Evolutionary conservation across 92 coral and sea anemone genomes (phyloP), one percentile per base, ranked within the genome.

Genomic region (Porites lobata): DNA sequence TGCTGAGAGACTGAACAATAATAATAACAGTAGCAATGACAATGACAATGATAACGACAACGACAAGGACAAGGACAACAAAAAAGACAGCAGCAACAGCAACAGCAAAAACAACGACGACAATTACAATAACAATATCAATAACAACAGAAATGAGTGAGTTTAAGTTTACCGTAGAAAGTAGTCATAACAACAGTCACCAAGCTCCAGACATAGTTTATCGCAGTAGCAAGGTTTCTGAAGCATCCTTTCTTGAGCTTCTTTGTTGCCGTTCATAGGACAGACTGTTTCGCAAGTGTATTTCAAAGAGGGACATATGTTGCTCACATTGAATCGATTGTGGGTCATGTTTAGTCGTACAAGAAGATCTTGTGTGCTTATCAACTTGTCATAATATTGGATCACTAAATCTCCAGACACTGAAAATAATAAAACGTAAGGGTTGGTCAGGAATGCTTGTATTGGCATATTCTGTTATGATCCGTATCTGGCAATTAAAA

Each of bases 181-280:
- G 63, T 59, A 84, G 29, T 84, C 88, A 21, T 22, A 73, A 51
- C 88, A 84, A 50, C 88, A 84, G 47, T 73, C 88, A 12, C 88
- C 88, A 3, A 73, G 20, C 81, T 84, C 72, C 4, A 72, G 8
- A 73, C 88, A 84, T 1, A 72, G 32, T 24, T 20, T 14, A 47
- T 84, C 88, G 70, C 88, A 84, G 51, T 84, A 84, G 8, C 81
- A 84, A 19, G 51, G 43, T 61, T 59, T 72, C 43, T 20, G 7
- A 47, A 8, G 6, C 7, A 1, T 51, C 24, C 88, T 57, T 20
- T 73, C 88, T 15, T 32, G n/a, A 11, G 22, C 19, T 0, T 53
- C 66, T 38, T 38, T 38, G 26, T 54, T 17, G 3, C 38, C 79
- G 19, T 51, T 50, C 15, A 54, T 9, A 69, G 77, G 56, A 8